Evolutionary conservation across 2,797 vertebrate species (phyloP), one percentile per base, ranked within the genome.

Genomic region (Alauda arvensis): DNA sequence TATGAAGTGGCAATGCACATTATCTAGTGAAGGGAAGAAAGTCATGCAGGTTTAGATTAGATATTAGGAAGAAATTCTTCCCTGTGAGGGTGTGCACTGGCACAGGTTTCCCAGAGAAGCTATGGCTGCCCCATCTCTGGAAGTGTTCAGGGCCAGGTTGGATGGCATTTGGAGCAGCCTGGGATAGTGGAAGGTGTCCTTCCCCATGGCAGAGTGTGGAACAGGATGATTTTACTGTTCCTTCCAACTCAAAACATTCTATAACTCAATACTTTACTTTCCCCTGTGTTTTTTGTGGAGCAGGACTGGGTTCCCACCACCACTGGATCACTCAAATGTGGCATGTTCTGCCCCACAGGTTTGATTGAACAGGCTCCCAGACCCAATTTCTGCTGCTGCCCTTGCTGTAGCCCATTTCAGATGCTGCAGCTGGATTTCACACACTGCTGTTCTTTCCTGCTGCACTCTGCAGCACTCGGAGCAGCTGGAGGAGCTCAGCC

Each of bases 401-500:
- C 52, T 71, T 72, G 51, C 72, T 63, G 1, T 48, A 23, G 55
- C 77, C 43, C 2, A 0, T 82, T 87, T 55, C 45, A 66, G 89
- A 34, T 0, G 6, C 43, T 60, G 31, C 83, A 83, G 62, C 83
- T 90, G 92, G n/a, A 18, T 87, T 92, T 95, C 87, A 87, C 87
- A 67, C 40, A 8, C 75, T 48, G 56, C 90, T 85, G 17, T 87
- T 48, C 80, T 76, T 56, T 70, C 87, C 61, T 91, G 49, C 85
- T 88, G 75, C 60, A 3, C 56, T 85, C 67, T 31, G 39, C 85
- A 75, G 70, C 93, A 78, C 56, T 1, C 83, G 85, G 88, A 95
- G 86, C 92, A 88, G 90, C 92, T 89, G 88, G 86, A 90, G 52
- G 33, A 85, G 84, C 62, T 85, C 70, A 71, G 55, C 75, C 84